Conservation (phyloP, 2,113 vertebrate species). For the Laticauda laticaudata region DNA sequence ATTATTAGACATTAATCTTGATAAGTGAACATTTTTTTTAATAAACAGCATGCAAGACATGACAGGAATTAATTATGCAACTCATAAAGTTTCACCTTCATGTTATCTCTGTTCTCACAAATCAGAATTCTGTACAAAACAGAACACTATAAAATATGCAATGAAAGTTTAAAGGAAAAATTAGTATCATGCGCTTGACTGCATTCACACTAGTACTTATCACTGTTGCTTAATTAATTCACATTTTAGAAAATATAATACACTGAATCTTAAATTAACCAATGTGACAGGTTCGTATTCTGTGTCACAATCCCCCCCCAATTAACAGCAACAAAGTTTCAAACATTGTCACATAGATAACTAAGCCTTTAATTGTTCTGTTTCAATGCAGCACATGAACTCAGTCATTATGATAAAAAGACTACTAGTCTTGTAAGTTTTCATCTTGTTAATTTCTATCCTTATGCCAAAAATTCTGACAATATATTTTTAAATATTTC, state of each 20-base stretch:
- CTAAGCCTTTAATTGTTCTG: background rate
- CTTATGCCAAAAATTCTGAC: background rate
- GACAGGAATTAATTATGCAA: background rate
- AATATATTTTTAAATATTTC: conserved; percentile 1
- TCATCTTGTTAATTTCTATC: background rate
- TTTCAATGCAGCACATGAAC: background rate
- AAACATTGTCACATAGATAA: background rate
- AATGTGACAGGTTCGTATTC: background rate
- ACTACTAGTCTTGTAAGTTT: background rate
- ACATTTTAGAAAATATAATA: background rate
- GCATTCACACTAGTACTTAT: background rate
- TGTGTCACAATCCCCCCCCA: background rate
- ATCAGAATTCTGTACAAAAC: background rate
- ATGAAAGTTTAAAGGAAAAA: background rate
- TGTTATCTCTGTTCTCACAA: background rate
- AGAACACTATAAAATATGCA: background rate
- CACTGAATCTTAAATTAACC: background rate
- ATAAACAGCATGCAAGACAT: background rate
- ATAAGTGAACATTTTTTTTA: background rate
- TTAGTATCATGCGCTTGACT: background rate
- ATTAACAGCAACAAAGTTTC: background rate
- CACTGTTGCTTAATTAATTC: background rate
- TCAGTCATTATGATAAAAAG: background rate
- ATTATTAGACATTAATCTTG: background rate
- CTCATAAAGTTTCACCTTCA: background rate